Evolutionary conservation across 1,140 invertebrate genomes (phyloP).

Genomic region (Xylocopa sonorina): DNA sequence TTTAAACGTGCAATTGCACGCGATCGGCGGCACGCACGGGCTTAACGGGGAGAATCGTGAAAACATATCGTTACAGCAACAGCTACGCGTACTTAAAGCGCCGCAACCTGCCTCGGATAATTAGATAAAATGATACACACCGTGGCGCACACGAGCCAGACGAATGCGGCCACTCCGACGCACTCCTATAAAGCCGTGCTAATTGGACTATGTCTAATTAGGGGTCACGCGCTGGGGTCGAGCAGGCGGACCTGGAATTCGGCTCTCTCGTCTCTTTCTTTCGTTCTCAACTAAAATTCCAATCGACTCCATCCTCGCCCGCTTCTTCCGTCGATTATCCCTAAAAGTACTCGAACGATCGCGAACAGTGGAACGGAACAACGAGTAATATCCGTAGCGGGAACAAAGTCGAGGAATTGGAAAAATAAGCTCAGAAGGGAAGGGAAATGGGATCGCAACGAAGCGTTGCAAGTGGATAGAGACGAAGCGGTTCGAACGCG

Average conservation of each 20-base stretch:
- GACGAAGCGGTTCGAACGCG: slow-evolving; percentile 57
- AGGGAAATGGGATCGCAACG: background rate
- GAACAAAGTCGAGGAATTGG: no score
- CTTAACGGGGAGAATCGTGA: slow-evolving; percentile 24
- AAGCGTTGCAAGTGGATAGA: slow-evolving; percentile 45
- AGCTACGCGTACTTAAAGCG: slow-evolving; percentile 20
- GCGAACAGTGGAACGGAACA: no score
- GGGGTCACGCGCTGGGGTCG: background rate
- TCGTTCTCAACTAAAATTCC: background rate
- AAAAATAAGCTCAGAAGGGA: background rate
- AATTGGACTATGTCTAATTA: slow-evolving; percentile 59
- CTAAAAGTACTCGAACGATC: no score
- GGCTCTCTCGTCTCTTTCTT: background rate
- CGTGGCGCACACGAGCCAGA: slow-evolving; percentile 1
- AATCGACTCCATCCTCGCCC: no score
- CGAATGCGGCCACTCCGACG: background rate
- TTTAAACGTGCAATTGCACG: slow-evolving; percentile 40
- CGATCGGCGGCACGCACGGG: slow-evolving; percentile 27
- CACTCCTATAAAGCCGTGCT: slow-evolving; percentile 11
- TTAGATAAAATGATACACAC: slow-evolving; percentile 48
- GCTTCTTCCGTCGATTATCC: no score
- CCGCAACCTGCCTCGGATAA: slow-evolving; percentile 29
- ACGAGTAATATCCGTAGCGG: no score
- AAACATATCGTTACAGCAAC: slow-evolving; percentile 39
- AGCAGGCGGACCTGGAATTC: background rate